Evolutionary conservation across 1,140 invertebrate species (phyloP).

Genomic region (Akabosia matsudoensis): DNA sequence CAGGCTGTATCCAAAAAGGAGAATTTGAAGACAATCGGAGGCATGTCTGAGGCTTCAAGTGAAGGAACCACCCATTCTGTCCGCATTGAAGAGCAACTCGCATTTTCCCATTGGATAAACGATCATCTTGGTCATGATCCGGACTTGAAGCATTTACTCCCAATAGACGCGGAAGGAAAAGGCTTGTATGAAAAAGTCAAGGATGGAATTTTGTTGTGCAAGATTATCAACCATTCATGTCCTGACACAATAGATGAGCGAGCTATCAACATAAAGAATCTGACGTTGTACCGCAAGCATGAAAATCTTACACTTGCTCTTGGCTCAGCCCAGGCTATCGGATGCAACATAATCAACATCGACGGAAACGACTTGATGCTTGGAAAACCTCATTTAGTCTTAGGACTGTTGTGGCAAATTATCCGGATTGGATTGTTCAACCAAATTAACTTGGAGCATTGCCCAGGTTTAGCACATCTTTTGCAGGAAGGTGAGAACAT

Average conservation of each 20-base stretch:
- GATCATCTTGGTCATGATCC: constrained; percentile 80
- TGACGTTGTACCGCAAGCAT: constrained; percentile 91
- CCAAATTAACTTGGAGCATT: constrained; percentile 95
- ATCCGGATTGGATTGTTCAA: constrained; percentile 97
- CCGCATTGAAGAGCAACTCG: constrained; percentile 87
- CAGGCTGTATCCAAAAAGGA: constrained; percentile 87
- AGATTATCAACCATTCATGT: constrained; percentile 98
- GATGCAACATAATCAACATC: constrained; percentile 98
- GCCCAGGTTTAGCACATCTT: constrained; percentile 87
- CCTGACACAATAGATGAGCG: constrained; percentile 98
- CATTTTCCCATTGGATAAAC: constrained; percentile 98
- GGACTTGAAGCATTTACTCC: constrained; percentile 86
- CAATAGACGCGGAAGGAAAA: constrained; percentile 85
- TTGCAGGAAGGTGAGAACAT: constrained; percentile 85
- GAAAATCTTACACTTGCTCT: constrained; percentile 94
- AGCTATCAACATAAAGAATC: constrained; percentile 94
- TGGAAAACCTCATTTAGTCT: constrained; percentile 90
- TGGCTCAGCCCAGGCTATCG: constrained; percentile 92
- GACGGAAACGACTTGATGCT: constrained; percentile 92
- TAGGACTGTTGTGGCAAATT: constrained; percentile 97
- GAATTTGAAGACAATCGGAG: constrained; percentile 86
- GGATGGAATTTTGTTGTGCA: constrained; percentile 95
- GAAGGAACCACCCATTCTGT: constrained; percentile 91
- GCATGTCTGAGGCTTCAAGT: constrained; percentile 90
- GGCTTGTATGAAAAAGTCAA: constrained; percentile 88